phyloP scores from a whole-genome alignment of 2,797 vertebrate genomes.

The Salarias fasciatus region DNA sequence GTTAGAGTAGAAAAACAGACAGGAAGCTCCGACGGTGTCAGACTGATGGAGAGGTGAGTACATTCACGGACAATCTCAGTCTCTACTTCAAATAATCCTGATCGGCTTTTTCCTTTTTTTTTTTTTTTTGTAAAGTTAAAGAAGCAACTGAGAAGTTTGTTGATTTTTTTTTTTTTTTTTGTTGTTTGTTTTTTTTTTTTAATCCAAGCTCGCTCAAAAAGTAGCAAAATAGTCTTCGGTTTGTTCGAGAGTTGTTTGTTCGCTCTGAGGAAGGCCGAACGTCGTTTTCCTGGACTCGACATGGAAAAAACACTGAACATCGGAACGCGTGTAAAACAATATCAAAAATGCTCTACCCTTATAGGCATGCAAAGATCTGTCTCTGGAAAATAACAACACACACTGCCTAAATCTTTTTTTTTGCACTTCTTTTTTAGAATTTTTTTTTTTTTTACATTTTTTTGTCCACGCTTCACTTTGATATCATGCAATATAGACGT shows the following conservation, averaged over 20 bases:
- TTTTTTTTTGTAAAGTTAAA: conserved; percentile 33
- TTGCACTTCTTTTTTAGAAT: conserved; percentile 54
- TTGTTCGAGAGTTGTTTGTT: conserved; percentile 69
- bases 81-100: conserved; percentile 54
- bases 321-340: conserved; percentile 76
- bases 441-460: conserved; percentile 51
- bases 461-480: conserved; percentile 84
- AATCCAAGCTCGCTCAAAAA: conserved; percentile 61
- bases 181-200: conserved; percentile 19
- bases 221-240: conserved; percentile 67
- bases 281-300: conserved; percentile 48
- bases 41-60: conserved; percentile 80
- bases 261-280: conserved; percentile 55
- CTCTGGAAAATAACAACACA: conserved; percentile 79
- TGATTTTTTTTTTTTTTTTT: conserved; percentile 16
- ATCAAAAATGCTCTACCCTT: conserved; percentile 76
- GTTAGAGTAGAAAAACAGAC: conserved; percentile 73
- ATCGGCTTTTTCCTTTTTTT: not conserved
- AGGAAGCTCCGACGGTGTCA: conserved; percentile 68
- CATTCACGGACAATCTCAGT: conserved; percentile 80
- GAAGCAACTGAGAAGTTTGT: conserved; percentile 50
- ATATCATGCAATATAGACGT: conserved; percentile 89
- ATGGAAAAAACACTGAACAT: conserved; percentile 61
- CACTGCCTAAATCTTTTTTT: conserved; percentile 68
- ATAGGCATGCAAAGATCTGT: conserved; percentile 83